These are phyloP conservation scores for Microcebus griseorufus DNA, from an alignment of 2,113 vertebrate species.

Conservation along the genomic window DNA sequence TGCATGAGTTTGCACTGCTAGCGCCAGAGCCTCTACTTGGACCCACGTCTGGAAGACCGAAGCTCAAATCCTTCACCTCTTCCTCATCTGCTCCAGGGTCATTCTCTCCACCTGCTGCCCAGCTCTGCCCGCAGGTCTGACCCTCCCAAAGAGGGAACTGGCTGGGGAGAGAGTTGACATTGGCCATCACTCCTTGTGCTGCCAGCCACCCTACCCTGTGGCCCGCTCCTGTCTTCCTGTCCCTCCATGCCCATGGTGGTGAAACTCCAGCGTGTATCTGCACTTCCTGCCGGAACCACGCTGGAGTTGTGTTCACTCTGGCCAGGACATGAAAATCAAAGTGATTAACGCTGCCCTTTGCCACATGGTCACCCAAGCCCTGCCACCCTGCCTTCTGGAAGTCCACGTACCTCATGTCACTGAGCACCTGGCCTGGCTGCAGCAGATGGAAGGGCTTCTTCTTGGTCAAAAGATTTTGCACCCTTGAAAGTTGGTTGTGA, in stretches of 20 bases:
- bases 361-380: too few relatives aligned
- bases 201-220: background rate
- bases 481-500: background rate
- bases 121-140: background rate
- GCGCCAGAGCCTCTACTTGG: rapidly evolving
- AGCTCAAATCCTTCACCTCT: background rate
- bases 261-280: background rate
- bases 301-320: background rate
- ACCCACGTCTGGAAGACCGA: background rate
- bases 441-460: background rate
- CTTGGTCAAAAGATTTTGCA: background rate
- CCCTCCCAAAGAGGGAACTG: background rate
- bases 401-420: background rate
- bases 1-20: rapidly evolving
- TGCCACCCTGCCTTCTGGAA: background rate
- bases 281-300: background rate
- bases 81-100: rapidly evolving
- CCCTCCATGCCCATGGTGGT: background rate
- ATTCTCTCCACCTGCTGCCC: background rate
- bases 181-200: background rate
- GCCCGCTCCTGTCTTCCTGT: background rate
- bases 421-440: background rate
- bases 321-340: background rate
- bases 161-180: background rate
- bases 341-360: background rate